Evolutionary conservation across 2,113 vertebrate species (phyloP), one percentile per base, ranked within the genome.

Genomic region (Trematocara zebra): DNA sequence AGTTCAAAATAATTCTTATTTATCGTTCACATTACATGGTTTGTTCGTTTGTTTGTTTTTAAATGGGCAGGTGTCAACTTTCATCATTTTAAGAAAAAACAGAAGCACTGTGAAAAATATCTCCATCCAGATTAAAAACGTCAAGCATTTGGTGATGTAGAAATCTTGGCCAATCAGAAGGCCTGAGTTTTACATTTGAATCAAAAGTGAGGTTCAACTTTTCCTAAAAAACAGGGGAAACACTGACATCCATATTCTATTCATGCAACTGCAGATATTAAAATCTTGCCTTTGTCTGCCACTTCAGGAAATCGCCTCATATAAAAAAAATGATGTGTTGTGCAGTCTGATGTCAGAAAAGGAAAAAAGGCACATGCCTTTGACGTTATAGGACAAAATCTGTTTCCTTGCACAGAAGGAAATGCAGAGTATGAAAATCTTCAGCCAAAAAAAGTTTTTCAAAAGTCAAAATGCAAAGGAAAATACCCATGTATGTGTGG

Each of bases 401-500:
- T 44, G 37, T 72, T 26, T 72, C 40, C 20, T 72, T 17, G 20
- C 23, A 47, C 14, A 72, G 40, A 72, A 26, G 0, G 12, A 72
- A 72, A 44, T 72, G 37, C 67, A 72, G 12, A 23, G 37, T 44
- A 14, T 26, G 8, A 72, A 72, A 72, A 72, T 26, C 1, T 72
- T 72, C 37, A 72, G 37, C 40, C 37, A 9, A 26, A 26, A 28
- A 44, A 23, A 10, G 40, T 17, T 44, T 28, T 10, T 72, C 67
- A 72, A 17, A 72, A 72, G 37, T 10, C 20, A 44, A 17, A 44
- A 72, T 9, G 0, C 20, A 26, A 42, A 42, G n/a, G 9, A 42
- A 69, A 69, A 42, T 37, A 67, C 0, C 20, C 12, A 9, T 2
- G n/a, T 69, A 26, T 15, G 37, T 42, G 37, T 0, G 64, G 64